Percentiles rank a stretch among this genome's conserved stretches.
Evolutionary conservation across 2,888 invertebrate species (phyloP).

Genomic region (Sinhomidia bicolor): DNA sequence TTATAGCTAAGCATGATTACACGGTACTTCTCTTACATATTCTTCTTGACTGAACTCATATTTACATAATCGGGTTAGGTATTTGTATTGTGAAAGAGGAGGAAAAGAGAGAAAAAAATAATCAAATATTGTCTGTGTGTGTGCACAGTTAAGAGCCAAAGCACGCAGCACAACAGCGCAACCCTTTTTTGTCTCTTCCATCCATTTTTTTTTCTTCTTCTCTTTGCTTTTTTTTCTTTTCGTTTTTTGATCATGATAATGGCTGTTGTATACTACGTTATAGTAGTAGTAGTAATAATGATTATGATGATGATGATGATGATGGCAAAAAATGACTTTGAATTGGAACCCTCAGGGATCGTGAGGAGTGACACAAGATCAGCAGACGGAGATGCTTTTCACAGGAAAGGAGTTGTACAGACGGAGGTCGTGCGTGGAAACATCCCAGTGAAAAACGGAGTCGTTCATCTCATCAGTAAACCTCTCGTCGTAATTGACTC

Average conservation of each 20-base stretch:
- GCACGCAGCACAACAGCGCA: constrained; percentile 54
- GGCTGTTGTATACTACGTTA: neutral
- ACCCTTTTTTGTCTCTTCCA: constrained; percentile 60
- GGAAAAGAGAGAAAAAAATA: too few relatives aligned
- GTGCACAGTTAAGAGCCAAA: constrained; percentile 16
- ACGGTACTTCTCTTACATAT: neutral
- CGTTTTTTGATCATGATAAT: constrained; percentile 3
- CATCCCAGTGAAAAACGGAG: constrained; percentile 95
- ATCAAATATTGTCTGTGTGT: constrained; percentile 51
- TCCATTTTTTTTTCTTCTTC: constrained; percentile 43
- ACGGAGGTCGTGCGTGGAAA: constrained; percentile 94
- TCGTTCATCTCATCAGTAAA: constrained; percentile 94
- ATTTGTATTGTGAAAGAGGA: constrained; percentile 59
- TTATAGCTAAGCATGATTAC: neutral
- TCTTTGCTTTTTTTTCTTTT: neutral
- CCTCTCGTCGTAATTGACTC: constrained; percentile 96
- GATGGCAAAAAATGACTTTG: constrained; percentile 68
- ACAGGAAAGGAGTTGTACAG: constrained; percentile 91
- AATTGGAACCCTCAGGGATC: constrained; percentile 85
- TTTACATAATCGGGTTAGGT: constrained; percentile 69
- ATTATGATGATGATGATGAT: constrained; percentile 52
- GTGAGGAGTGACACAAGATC: constrained; percentile 91
- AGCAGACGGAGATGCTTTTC: constrained; percentile 87
- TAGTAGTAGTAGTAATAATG: too few relatives aligned
- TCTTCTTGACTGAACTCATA: constrained; percentile 36